Percentiles rank a stretch among this genome's conserved stretches.
Evolutionary conservation across 2,888 invertebrate species (phyloP).

Genomic region (Brenthis daphne): DNA sequence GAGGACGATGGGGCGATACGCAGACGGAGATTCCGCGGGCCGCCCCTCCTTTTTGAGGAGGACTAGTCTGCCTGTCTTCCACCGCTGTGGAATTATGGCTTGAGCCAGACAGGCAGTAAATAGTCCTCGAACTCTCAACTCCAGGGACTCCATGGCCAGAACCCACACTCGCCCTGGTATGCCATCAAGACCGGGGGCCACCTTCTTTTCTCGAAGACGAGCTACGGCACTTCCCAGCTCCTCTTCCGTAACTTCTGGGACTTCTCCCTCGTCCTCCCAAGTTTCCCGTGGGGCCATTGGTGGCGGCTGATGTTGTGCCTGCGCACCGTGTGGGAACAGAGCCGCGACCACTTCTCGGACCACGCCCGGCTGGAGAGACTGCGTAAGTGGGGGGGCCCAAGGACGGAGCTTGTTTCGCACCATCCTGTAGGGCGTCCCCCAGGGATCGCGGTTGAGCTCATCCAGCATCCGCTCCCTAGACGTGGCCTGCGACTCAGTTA

Average conservation of each 20-base stretch:
- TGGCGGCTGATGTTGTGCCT: not conserved
- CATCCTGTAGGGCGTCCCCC: slow-evolving; percentile 31
- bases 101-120: not conserved
- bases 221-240: not conserved
- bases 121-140: not conserved
- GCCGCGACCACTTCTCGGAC: not conserved
- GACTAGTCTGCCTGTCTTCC: not conserved
- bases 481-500: not conserved
- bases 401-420: slow-evolving; percentile 29
- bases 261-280: not conserved
- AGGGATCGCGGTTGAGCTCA: slow-evolving; percentile 17
- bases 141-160: not conserved
- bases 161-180: not conserved
- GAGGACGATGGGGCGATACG: too few species aligned
- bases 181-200: not conserved
- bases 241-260: not conserved
- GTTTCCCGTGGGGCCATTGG: too few species aligned
- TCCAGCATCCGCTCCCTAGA: not conserved
- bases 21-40: not conserved
- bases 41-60: not conserved
- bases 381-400: not conserved
- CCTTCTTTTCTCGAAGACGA: too few species aligned
- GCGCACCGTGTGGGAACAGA: slow-evolving; percentile 7
- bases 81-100: not conserved
- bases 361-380: slow-evolving; percentile 1